Percentiles rank a stretch among this genome's conserved stretches.
Evolutionary conservation across 2,113 vertebrate species (phyloP).

Genomic region (Nesoenas mayeri): DNA sequence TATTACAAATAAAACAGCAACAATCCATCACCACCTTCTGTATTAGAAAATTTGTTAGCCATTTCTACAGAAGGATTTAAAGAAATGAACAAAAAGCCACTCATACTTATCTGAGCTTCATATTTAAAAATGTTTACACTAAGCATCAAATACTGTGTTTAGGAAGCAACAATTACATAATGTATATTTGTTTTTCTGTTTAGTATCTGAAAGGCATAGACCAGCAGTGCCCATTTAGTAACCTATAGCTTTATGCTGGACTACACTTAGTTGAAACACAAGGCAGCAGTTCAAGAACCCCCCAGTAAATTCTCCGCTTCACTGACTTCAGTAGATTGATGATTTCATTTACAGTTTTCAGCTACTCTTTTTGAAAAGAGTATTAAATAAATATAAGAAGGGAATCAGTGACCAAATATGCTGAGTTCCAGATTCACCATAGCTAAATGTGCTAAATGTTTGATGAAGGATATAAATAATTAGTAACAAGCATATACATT

Average conservation of each 20-base stretch:
- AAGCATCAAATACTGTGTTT: neutral
- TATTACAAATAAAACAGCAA: neutral
- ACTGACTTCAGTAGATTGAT: neutral
- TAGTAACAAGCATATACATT: neutral
- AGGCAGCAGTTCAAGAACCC: neutral
- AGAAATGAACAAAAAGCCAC: neutral
- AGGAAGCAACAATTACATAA: neutral
- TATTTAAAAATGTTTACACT: neutral
- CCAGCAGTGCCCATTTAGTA: neutral
- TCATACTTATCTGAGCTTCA: neutral
- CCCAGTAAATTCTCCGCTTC: neutral
- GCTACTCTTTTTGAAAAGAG: neutral
- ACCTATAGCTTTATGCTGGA: neutral
- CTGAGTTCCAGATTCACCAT: constrained; percentile 15
- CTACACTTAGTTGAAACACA: neutral
- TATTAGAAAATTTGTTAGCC: neutral
- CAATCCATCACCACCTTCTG: neutral
- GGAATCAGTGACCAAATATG: neutral
- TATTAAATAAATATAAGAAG: constrained; percentile 55
- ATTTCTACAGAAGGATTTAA: neutral
- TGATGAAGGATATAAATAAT: constrained; percentile 67
- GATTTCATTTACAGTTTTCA: neutral
- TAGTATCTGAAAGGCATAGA: neutral
- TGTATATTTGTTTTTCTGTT: neutral
- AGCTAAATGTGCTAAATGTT: constrained; percentile 53